Evolutionary conservation across 2,888 invertebrate genomes (phyloP), one percentile per base, ranked within the genome.

Genomic region (Norana najaformis): DNA sequence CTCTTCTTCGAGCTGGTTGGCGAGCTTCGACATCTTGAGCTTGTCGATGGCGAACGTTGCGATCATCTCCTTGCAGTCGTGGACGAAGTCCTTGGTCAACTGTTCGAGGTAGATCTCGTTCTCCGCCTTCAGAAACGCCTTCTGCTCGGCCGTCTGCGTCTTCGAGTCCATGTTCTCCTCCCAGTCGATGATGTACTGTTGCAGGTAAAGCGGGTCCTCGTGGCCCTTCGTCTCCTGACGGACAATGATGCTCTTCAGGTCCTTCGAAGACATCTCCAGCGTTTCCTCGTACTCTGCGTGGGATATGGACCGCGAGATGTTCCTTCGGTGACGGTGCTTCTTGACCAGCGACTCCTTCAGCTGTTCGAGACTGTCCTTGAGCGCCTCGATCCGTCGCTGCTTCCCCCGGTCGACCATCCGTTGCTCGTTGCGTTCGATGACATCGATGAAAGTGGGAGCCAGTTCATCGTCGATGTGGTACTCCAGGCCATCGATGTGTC

Each of bases 181-280:
- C 91, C 91, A 91, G 35, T 69, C 53, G 14, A 92, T 35, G 89
- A 89, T 92, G 90, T 92, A 92, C 18, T 88, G 89, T 30, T 89
- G 89, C 18, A 89, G 83, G 83, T 83, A 89, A 37, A 89, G 83
- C 38, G 83, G 89, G 38, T 89, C 83, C 34, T 89, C 89, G n/a
- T 30, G 83, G 30, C 37, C 89, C 4, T 83, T 16, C 36, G 41
- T 5, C 34, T 82, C 36, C 34, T 37, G 89, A 6, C 38, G 37
- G 39, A n/a, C 34, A 20, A 83, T 39, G 37, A 89, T 69, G 23
- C 16, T 30, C 16, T 89, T 82, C 36, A 89, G 37, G 16, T 89
- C 85, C 35, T 85, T 35, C 85, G 36, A 85, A 20, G 85, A 85
- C 13, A 14, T 30, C 13, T 18, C 36, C 36, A 6, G 13, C 85